Conservation (phyloP, 2,888 invertebrate species). For the Lasiommata megera region DNA sequence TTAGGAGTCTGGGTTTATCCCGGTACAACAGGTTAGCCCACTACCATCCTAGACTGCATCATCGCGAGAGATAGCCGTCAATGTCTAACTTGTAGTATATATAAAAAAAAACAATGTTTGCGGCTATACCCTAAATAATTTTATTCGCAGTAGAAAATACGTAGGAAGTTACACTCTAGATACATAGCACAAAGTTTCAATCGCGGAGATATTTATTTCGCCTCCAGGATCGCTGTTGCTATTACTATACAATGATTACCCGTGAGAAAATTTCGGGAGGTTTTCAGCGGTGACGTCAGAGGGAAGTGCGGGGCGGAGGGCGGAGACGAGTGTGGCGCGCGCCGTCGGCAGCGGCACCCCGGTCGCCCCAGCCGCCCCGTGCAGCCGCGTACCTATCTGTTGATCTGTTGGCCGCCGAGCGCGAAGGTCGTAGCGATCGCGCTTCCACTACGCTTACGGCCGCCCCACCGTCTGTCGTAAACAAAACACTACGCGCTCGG, state of each 20-base stretch:
- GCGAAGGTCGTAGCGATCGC: slow-evolving; percentile 56
- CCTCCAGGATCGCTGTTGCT: slow-evolving; percentile 43
- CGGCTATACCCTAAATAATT: no score
- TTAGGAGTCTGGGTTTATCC: no score
- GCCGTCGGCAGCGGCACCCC: slow-evolving; percentile 38
- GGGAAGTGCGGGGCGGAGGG: slow-evolving; percentile 42
- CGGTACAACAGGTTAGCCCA: no score
- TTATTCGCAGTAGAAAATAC: no score
- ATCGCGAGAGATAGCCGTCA: no score
- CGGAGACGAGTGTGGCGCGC: slow-evolving; percentile 36
- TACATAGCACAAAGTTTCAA: neutral
- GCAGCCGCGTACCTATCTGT: slow-evolving; percentile 48
- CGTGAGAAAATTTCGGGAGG: slow-evolving; percentile 62
- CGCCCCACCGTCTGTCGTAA: slow-evolving; percentile 55
- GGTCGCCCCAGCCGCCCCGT: slow-evolving; percentile 47
- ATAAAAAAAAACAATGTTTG: no score
- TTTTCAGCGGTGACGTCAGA: slow-evolving; percentile 71
- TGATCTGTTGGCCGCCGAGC: slow-evolving; percentile 73
- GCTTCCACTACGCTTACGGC: slow-evolving; percentile 27
- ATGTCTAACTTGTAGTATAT: no score
- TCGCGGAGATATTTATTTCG: slow-evolving; percentile 24
- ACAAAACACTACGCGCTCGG: slow-evolving; percentile 54
- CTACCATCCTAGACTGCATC: no score
- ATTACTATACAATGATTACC: slow-evolving; percentile 56
- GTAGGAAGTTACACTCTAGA: neutral